phyloP scores from a whole-genome alignment of 1,140 invertebrate species.

The Phortica variegata region DNA sequence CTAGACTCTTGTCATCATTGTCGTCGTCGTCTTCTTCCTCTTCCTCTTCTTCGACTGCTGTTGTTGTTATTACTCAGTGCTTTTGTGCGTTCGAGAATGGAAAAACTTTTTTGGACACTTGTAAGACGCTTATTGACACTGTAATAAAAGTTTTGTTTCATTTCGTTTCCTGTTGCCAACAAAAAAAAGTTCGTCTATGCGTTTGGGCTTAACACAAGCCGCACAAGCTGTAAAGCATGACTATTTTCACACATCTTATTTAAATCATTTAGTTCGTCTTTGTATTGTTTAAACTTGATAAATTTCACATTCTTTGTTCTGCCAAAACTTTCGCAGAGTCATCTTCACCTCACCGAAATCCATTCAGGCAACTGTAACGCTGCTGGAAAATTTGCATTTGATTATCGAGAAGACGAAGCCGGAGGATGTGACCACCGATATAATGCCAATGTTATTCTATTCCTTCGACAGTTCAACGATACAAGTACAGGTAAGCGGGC shows the following conservation, averaged over 20 bases:
- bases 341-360: slow-evolving; percentile 83
- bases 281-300: no score
- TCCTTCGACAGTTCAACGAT: slow-evolving; percentile 89
- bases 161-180: neutral
- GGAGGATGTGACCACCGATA: slow-evolving; percentile 77
- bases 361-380: slow-evolving; percentile 84
- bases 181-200: no score
- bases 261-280: no score
- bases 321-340: slow-evolving; percentile 56
- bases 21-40: no score
- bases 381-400: slow-evolving; percentile 89
- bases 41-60: no score
- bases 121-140: slow-evolving; percentile 46
- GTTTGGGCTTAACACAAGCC: no score
- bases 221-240: no score
- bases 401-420: slow-evolving; percentile 84
- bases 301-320: neutral
- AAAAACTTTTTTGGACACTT: slow-evolving; percentile 42
- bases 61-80: no score
- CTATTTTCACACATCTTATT: no score
- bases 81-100: slow-evolving; percentile 12
- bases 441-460: slow-evolving; percentile 84
- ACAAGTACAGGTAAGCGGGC: slow-evolving; percentile 79
- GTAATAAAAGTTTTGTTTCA: slow-evolving; percentile 28
- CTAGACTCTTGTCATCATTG: no score